Evolutionary conservation across 2,113 vertebrate species (phyloP).

Genomic region (Rhodinocichla rosea): DNA sequence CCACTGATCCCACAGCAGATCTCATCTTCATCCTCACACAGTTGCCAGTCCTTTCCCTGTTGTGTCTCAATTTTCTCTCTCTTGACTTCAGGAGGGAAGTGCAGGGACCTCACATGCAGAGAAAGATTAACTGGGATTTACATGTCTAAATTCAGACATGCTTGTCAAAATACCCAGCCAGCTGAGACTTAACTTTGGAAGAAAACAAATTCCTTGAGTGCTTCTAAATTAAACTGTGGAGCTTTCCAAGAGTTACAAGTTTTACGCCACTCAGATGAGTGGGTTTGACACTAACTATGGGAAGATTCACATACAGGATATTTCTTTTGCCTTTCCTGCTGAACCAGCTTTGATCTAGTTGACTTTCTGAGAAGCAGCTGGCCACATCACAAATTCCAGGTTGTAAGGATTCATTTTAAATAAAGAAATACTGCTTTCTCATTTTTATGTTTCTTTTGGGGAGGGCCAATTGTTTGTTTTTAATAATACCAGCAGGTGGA

Average conservation of each 20-base stretch:
- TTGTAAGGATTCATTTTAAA: neutral
- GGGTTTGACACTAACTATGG: neutral
- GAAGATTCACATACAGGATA: neutral
- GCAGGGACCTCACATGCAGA: neutral
- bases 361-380: neutral
- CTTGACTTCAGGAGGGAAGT: neutral
- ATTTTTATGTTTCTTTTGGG: neutral
- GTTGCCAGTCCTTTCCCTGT: neutral
- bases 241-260: neutral
- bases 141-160: neutral
- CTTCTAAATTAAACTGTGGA: neutral
- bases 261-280: neutral
- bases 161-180: neutral
- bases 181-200: neutral
- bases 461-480: neutral
- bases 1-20: neutral
- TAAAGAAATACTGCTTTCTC: neutral
- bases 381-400: neutral
- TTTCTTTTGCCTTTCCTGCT: neutral
- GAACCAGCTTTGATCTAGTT: neutral
- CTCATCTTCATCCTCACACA: neutral
- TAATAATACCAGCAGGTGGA: neutral
- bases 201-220: neutral
- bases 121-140: conserved; percentile 26
- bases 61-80: neutral